Evolutionary conservation across 2,888 invertebrate genomes (phyloP).

Genomic region (Troglohyphantes excavatus): DNA sequence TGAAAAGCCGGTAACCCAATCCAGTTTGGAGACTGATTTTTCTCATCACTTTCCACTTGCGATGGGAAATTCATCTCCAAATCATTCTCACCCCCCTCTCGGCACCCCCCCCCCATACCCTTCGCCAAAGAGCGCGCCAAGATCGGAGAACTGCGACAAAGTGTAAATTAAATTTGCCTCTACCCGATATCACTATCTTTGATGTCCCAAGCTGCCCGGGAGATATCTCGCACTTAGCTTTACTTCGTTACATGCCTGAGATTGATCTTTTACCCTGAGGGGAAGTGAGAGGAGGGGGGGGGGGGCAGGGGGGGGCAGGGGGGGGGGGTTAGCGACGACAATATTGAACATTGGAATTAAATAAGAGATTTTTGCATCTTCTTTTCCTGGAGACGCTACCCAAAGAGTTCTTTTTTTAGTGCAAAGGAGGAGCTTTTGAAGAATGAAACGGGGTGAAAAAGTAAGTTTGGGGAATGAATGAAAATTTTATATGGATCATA

Average conservation of each 20-base stretch:
- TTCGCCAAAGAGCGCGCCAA: constrained; percentile 16
- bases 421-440: constrained; percentile 17
- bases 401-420: neutral
- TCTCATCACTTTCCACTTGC: neutral
- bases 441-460: constrained; percentile 32
- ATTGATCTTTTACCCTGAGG: constrained; percentile 73
- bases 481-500: constrained; percentile 61
- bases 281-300: constrained; percentile 12
- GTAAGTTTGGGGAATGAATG: constrained; percentile 40
- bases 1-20: constrained; percentile 5
- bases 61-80: neutral
- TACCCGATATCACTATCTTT: constrained; percentile 74
- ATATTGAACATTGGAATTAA: constrained; percentile 75
- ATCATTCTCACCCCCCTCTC: neutral
- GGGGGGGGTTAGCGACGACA: constrained; percentile 16
- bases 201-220: constrained; percentile 61
- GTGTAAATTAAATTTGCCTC: constrained; percentile 75
- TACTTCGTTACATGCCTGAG: constrained; percentile 70
- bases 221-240: constrained; percentile 66
- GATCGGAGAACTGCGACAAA: constrained; percentile 35
- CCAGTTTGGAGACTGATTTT: neutral
- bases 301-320: constrained; percentile 2
- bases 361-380: constrained; percentile 72
- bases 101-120: neutral
- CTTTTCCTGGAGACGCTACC: neutral